Base-by-base conservation (phyloP, 2,113 vertebrate genomes). In the Psammodynastes pulverulentus region DNA sequence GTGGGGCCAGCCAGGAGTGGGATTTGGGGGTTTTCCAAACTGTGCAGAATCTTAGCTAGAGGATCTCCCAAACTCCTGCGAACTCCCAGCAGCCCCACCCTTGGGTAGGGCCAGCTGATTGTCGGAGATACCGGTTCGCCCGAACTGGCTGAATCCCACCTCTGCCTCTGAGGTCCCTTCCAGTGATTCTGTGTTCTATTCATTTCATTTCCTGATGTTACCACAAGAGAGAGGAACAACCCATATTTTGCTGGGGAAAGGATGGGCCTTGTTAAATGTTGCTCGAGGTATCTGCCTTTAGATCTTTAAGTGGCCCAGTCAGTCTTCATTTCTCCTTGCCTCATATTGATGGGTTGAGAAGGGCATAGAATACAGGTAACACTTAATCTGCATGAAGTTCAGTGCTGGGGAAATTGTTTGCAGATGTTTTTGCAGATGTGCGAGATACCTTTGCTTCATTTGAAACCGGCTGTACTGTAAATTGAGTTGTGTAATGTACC, bases 361-460 rank as follows among this genome's bases (percentile, higher is more conserved):
- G 52, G n/a, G 45, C 62, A 72, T 58, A 90, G 84, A 89, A 24
- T 8, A 53, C 19, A 91, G 79, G 87, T 91, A 94, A 93, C 92
- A 96, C 94, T 67, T 67, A 95, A 95, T 95, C 95, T 94, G 93
- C 91, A 1, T 93, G 93, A 92, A 94, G 91, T n/a, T 89, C 8
- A 17, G 93, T 88, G 91, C 94, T 88, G 92, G 93, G 94, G 85
- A 95, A 96, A 96, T 95, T 94, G 92, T 95, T 94, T 94, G 67
- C 96, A 97, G 96, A 94, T 97, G 96, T 89, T 89, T 87, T 93
- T 92, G 49, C 95, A 95, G 96, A 95, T 96, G 95, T 93, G 85
- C 94, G 87, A 92, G 94, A 95, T 93, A 96, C 95, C 95, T 95
- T 94, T 93, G 92, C 92, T 97, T 95, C 94, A 95, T 94, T 95